Evolutionary conservation across 2,888 invertebrate species (phyloP).

Genomic region (Archips xylosteana): DNA sequence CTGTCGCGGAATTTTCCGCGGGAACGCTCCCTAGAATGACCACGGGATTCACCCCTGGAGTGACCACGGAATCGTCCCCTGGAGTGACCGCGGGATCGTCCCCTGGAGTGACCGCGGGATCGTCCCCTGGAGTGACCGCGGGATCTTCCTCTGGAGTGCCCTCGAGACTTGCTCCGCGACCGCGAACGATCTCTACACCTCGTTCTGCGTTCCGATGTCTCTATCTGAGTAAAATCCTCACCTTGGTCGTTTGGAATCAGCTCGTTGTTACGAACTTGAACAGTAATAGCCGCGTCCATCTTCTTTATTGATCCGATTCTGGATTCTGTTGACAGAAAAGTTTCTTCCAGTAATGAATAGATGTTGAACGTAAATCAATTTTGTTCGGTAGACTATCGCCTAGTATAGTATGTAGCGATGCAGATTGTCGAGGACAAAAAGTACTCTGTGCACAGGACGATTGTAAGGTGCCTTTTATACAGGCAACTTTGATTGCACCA

Average conservation of each 20-base stretch:
- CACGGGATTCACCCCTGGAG: constrained; percentile 35
- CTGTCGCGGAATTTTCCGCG: constrained; percentile 44
- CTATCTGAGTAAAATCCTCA: constrained; percentile 12
- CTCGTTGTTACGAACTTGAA: constrained; percentile 14
- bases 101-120: constrained; percentile 28
- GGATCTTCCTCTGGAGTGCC: constrained; percentile 29
- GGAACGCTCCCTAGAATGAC: constrained; percentile 42
- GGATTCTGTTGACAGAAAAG: constrained; percentile 23
- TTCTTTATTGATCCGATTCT: constrained; percentile 3
- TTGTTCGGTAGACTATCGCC: neutral
- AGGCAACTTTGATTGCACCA: constrained; percentile 37
- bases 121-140: constrained; percentile 29
- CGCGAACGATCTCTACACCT: constrained; percentile 28
- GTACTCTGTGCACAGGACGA: neutral
- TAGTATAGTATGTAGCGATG: neutral
- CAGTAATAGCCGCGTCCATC: constrained; percentile 23
- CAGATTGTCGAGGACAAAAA: neutral
- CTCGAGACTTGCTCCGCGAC: constrained; percentile 26
- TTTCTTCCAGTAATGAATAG: constrained; percentile 6
- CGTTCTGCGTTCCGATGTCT: neutral
- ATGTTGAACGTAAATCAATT: neutral
- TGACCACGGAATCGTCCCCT: constrained; percentile 21
- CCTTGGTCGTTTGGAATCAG: constrained; percentile 15
- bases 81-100: constrained; percentile 30
- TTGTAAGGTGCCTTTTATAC: constrained; percentile 18